Base-by-base conservation (phyloP, 1,140 invertebrate species). In the Andrena cerasifolii region DNA sequence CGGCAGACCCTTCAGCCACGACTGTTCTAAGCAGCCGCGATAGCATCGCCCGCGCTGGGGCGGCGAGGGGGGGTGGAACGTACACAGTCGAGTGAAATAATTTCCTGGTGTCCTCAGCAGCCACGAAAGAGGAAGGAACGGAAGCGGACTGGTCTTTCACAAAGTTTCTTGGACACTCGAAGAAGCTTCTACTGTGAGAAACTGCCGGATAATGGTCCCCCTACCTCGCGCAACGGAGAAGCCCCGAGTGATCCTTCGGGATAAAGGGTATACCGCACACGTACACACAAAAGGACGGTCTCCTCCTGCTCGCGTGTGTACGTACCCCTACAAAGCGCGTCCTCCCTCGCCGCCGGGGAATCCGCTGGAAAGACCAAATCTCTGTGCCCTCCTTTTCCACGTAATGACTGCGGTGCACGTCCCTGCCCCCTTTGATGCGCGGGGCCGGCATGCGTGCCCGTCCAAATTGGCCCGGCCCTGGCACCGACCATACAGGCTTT, bases 101-200 rank as follows among this genome's bases (percentile, higher is more conserved):
- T 91, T 91, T 91, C 90, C 89, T 89, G 89, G 87, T 86, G 88
- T 90, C 88, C 79, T 78, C 67, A 68, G 67, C 88, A 90, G 87
- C 58, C 63, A 75, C 72, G 83, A 85, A 80, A 73, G 70, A 84
- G 78, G 78, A 78, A 77, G n/a, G 82, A 78, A 84, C 88, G 87
- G 88, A 90, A 89, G 77, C 81, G 77, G 88, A 87, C 84, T 85
- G 84, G 84, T 81, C 82, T 84, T 85, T 88, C 80, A 90, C 87
- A 90, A 90, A 91, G 89, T 91, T 91, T 91, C 89, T 89, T 88
- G 88, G 89, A 83, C 83, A 89, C 85, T 89, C 76, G 84, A 86
- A 89, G 87, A 84, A 89, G 83, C 87, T 84, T 87, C 83, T 86
- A 80, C 82, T 81, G 78, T 75, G 61, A 77, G 79, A 84, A 85